A percentile compares a stretch with the other conserved stretches of the same genome.
These are phyloP conservation scores for Clinocottus analis DNA, from an alignment of 2,113 vertebrate species.

Conservation along the genomic window DNA sequence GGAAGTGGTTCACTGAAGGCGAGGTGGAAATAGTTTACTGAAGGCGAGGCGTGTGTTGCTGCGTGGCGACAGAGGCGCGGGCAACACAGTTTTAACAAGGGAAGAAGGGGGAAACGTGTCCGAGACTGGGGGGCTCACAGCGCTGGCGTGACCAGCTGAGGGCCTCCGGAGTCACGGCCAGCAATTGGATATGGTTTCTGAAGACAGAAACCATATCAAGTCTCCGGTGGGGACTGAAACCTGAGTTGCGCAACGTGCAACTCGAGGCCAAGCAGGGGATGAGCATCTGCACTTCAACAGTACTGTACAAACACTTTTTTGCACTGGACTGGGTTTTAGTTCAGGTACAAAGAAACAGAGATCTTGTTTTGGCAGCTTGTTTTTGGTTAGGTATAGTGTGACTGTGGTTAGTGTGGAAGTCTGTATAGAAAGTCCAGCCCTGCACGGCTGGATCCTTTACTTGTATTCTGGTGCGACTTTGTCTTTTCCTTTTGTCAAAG, in stretches of 20 bases:
- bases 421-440: neutral
- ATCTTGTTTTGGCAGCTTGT: slow-evolving; percentile 22
- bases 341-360: neutral
- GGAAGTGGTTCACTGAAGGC: neutral
- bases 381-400: neutral
- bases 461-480: neutral
- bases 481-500: neutral
- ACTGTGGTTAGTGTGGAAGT: slow-evolving; percentile 2
- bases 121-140: slow-evolving; percentile 2
- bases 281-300: slow-evolving; percentile 12
- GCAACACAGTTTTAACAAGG: slow-evolving; percentile 5
- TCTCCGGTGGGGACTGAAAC: slow-evolving; percentile 49
- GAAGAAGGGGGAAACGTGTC: slow-evolving; percentile 13
- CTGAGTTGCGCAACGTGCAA: slow-evolving; percentile 59
- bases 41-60: too few relatives aligned
- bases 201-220: slow-evolving; percentile 66
- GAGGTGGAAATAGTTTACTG: neutral
- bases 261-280: slow-evolving; percentile 21
- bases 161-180: slow-evolving; percentile 14
- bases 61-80: neutral
- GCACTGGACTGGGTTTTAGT: neutral
- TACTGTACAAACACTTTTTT: neutral
- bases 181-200: slow-evolving; percentile 42
- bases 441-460: neutral
- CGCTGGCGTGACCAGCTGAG: neutral